A percentile compares a stretch with the other conserved stretches of the same genome.
phyloP scores from a whole-genome alignment of 2,113 vertebrate genomes.

The Rhinichthys klamathensis region DNA sequence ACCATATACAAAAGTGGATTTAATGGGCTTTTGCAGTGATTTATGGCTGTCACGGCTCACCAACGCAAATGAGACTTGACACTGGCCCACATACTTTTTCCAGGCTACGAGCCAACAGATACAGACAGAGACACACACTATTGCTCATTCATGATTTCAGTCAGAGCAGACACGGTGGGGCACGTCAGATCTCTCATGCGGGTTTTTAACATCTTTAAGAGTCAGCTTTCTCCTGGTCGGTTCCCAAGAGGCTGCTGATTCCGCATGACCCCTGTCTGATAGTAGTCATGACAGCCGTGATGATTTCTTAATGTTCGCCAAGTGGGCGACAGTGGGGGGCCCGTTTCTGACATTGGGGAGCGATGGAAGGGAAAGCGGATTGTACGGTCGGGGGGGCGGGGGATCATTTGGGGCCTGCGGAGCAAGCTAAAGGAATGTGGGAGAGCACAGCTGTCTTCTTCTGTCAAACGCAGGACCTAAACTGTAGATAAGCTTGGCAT shows the following conservation, averaged over 20 bases:
- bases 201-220: slow-evolving; percentile 42
- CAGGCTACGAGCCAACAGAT: slow-evolving; percentile 57
- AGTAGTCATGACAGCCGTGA: slow-evolving; percentile 60
- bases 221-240: slow-evolving; percentile 35
- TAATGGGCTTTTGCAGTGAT: slow-evolving; percentile 46
- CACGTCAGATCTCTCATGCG: slow-evolving; percentile 34
- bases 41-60: slow-evolving; percentile 49
- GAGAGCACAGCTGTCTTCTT: slow-evolving; percentile 74
- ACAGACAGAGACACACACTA: slow-evolving; percentile 50
- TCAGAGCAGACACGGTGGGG: slow-evolving; percentile 36
- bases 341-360: slow-evolving; percentile 13
- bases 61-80: slow-evolving; percentile 48
- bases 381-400: slow-evolving; percentile 48
- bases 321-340: slow-evolving; percentile 44
- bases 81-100: slow-evolving; percentile 54
- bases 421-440: slow-evolving; percentile 71
- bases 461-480: slow-evolving; percentile 66
- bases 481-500: slow-evolving; percentile 65
- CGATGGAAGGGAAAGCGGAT: slow-evolving; percentile 22
- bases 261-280: slow-evolving; percentile 53
- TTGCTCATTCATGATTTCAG: slow-evolving; percentile 65
- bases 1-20: slow-evolving; percentile 37
- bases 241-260: slow-evolving; percentile 51
- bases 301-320: slow-evolving; percentile 69
- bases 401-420: slow-evolving; percentile 54